Evolutionary conservation across 2,113 vertebrate genomes (phyloP), one percentile per base, ranked within the genome.

Genomic region (Notarius quadriscutis): DNA sequence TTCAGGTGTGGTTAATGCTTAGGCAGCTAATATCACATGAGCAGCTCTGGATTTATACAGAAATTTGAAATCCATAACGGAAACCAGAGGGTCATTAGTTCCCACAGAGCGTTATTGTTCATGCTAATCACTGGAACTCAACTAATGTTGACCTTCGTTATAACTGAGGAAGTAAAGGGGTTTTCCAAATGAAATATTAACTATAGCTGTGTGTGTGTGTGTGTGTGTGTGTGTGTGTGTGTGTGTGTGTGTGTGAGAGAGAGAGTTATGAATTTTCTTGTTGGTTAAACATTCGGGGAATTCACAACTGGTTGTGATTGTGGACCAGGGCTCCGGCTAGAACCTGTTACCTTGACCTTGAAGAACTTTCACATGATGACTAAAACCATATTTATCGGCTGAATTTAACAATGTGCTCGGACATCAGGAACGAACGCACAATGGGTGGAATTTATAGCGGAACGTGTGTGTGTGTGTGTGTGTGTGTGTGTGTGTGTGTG

Each of bases 101-200:
- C 57, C 27, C 57, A 58, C n/a, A 80, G 53, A 10, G 30, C 7
- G 20, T 12, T 58, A 9, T 18, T 30, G 58, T 58, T 80, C 30
- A 1, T 12, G 25, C 12, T 27, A 17, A 79, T 79, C 17, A 2
- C 55, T 60, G 55, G 18, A 80, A 20, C 27, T 30, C 18, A 0
- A 11, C 57, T 41, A 60, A 81, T 58, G n/a, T 30, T 80, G n/a
- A 30, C 55, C 11, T 30, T n/a, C 34, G 9, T 18, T 58, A 27
- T 77, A 51, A 10, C n/a, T 48, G 74, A 81, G 69, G 34, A 81
- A 83, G 22, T 50, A 30, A 20, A 9, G 27, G 41, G 17, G 63
- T 63, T 74, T 87, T 51, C 25, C 27, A 2, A 62, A 87, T 82
- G 15, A 62, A 53, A 81, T 84, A 75, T 75, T 84, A 84, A 86